Evolutionary conservation across 2,113 vertebrate genomes (phyloP).

Genomic region (Poeciliopsis occidentalis): DNA sequence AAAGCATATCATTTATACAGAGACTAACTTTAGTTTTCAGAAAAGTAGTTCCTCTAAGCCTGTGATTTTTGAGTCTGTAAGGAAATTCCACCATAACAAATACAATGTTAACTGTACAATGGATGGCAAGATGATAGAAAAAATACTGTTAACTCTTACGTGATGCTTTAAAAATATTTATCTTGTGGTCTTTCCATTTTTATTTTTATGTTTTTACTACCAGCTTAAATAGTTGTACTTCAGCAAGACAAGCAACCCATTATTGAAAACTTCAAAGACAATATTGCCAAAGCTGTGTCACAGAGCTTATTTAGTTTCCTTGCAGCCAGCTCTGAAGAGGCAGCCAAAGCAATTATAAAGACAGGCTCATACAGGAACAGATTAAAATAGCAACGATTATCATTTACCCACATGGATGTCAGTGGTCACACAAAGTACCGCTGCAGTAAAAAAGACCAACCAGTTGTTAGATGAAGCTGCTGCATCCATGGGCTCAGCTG

Average conservation of each 20-base stretch:
- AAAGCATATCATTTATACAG: too few species aligned
- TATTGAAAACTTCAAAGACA: background rate
- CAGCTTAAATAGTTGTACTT: background rate
- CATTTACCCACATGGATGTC: slow-evolving; percentile 16
- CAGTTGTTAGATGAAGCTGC: slow-evolving; percentile 36
- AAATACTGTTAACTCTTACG: too few species aligned
- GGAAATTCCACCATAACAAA: too few species aligned
- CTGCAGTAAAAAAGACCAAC: slow-evolving; percentile 29
- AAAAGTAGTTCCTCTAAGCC: too few species aligned
- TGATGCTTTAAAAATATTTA: too few species aligned
- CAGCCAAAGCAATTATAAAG: slow-evolving; percentile 37
- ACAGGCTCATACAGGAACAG: slow-evolving; percentile 39
- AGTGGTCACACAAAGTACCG: slow-evolving; percentile 11
- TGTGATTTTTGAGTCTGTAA: too few species aligned
- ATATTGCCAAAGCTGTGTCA: slow-evolving; percentile 10
- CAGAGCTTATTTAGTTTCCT: slow-evolving; percentile 18
- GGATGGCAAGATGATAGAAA: too few species aligned
- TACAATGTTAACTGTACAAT: too few species aligned
- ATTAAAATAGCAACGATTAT: slow-evolving; percentile 48
- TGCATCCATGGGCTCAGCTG: slow-evolving; percentile 34
- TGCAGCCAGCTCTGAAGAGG: background rate
- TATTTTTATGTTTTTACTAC: too few species aligned
- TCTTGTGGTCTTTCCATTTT: too few species aligned
- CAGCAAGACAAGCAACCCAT: background rate
- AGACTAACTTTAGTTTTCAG: too few species aligned